Conservation (phyloP, 2,888 invertebrate species). For the Temnothorax unifasciatus region DNA sequence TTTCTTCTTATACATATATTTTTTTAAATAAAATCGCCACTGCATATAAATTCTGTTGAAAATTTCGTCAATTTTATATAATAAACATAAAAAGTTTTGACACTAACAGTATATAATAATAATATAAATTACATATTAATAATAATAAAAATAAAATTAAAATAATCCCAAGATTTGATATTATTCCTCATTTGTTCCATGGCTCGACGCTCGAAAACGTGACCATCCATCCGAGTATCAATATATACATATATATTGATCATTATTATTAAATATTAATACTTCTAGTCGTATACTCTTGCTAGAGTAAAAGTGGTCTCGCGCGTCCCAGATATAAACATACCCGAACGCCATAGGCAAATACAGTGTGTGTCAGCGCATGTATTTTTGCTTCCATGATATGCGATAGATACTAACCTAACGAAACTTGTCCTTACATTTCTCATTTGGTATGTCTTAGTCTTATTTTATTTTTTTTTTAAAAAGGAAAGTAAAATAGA, state of each 20-base stretch:
- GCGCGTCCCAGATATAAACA: conserved; percentile 79
- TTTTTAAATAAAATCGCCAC: neutral
- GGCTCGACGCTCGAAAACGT: conserved; percentile 79
- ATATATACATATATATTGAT: conserved; percentile 83
- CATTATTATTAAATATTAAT: conserved; percentile 84
- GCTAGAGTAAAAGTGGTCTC: conserved; percentile 86
- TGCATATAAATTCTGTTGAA: neutral
- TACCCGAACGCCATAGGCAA: conserved; percentile 83
- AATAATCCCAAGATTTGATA: conserved; percentile 17
- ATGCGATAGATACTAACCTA: conserved; percentile 85
- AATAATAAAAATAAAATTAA: conserved; percentile 55
- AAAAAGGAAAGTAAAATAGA: conserved; percentile 63
- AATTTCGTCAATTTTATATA: neutral
- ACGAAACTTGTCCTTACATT: conserved; percentile 84
- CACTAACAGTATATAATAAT: conserved; percentile 24
- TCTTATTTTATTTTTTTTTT: conserved; percentile 81
- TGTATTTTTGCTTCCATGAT: conserved; percentile 84
- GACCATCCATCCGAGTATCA: conserved; percentile 83
- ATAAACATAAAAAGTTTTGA: conserved; percentile 33
- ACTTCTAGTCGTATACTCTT: conserved; percentile 86
- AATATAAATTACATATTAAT: conserved; percentile 19
- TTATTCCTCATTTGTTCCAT: conserved; percentile 65
- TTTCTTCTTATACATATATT: neutral
- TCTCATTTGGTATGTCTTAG: conserved; percentile 86
- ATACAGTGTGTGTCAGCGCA: conserved; percentile 84